Evolutionary conservation across 2,113 vertebrate genomes (phyloP).

Genomic region (Phrynosoma platyrhinos): DNA sequence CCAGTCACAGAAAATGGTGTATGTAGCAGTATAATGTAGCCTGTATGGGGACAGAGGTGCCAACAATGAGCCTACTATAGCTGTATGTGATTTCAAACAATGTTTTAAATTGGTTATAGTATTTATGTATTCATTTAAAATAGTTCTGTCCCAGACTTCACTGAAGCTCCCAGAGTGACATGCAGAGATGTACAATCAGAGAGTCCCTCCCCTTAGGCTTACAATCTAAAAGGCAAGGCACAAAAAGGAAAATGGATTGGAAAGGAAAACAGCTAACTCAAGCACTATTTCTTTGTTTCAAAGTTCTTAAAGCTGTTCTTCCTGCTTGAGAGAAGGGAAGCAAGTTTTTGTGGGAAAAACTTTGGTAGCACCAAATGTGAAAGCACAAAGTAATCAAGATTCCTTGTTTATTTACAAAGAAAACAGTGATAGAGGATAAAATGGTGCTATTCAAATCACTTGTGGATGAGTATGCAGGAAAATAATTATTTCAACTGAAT

Average conservation of each 20-base stretch:
- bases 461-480: neutral
- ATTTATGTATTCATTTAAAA: neutral
- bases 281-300: neutral
- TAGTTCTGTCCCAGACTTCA: neutral
- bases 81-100: no score
- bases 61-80: no score
- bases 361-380: neutral
- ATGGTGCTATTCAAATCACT: neutral
- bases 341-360: neutral
- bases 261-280: neutral
- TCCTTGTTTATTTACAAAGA: slow-evolving; percentile 3
- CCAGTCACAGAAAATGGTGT: no score
- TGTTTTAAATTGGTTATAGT: no score
- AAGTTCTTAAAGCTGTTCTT: neutral
- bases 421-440: neutral
- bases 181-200: neutral
- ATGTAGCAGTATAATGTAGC: no score
- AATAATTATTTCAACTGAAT: neutral
- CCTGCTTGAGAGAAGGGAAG: neutral
- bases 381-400: neutral
- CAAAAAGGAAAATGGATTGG: neutral
- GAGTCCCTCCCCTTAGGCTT: neutral
- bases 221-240: no score
- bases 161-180: neutral
- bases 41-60: no score